Conservation (phyloP, 1,140 invertebrate species). For the Anagrus nilaparvatae region DNA sequence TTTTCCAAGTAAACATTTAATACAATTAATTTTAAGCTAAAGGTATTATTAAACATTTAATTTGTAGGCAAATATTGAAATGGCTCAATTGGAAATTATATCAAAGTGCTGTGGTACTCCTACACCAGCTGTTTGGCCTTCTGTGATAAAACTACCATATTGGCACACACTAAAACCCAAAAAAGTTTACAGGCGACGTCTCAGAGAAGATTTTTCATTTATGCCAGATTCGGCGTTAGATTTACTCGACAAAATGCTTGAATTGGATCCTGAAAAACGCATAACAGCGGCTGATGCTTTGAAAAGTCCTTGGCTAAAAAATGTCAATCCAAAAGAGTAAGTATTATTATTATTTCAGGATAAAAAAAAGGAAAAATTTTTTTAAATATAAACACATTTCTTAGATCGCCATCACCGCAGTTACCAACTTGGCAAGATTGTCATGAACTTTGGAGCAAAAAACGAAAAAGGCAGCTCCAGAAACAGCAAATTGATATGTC, state of each 20-base stretch:
- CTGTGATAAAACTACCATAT: slow-evolving; percentile 86
- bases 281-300: slow-evolving; percentile 93
- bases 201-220: slow-evolving; percentile 88
- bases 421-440: slow-evolving; percentile 96
- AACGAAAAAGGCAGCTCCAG: slow-evolving; percentile 65
- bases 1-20: slow-evolving; percentile 72
- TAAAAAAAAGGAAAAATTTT: not conserved
- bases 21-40: slow-evolving; percentile 7
- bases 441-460: slow-evolving; percentile 98
- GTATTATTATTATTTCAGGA: too few species aligned
- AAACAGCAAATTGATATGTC: slow-evolving; percentile 58
- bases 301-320: slow-evolving; percentile 87
- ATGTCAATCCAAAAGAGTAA: slow-evolving; percentile 83
- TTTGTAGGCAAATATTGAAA: slow-evolving; percentile 77
- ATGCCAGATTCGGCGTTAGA: slow-evolving; percentile 85
- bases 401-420: slow-evolving; percentile 69
- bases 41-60: slow-evolving; percentile 3
- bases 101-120: slow-evolving; percentile 92
- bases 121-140: slow-evolving; percentile 94
- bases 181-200: slow-evolving; percentile 73
- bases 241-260: slow-evolving; percentile 92
- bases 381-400: slow-evolving; percentile 8
- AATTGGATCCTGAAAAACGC: slow-evolving; percentile 86
- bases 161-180: slow-evolving; percentile 91
- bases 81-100: slow-evolving; percentile 91